Evolutionary conservation across 2,797 vertebrate genomes (phyloP).

Genomic region (Pogonophryne albipinna): DNA sequence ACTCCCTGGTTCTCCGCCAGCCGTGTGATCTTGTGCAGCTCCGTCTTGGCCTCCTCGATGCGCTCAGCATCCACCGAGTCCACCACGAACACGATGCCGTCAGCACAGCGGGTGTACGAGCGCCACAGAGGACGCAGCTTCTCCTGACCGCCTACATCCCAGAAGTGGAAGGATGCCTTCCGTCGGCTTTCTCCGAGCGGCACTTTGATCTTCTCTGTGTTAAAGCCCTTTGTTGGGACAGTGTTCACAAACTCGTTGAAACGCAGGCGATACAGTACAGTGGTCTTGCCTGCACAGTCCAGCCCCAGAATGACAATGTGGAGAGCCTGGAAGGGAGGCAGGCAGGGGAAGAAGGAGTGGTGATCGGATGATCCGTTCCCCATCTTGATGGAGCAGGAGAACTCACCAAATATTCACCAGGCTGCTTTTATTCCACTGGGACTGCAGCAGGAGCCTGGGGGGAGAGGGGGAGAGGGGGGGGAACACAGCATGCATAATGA

Average conservation of each 20-base stretch:
- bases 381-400: conserved; percentile 65
- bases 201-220: conserved; percentile 93
- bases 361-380: conserved; percentile 80
- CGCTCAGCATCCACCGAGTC: conserved; percentile 94
- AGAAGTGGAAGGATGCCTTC: conserved; percentile 91
- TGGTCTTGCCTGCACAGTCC: conserved; percentile 96
- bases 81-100: conserved; percentile 96
- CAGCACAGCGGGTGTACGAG: conserved; percentile 94
- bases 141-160: conserved; percentile 96
- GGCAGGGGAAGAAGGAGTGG: conserved; percentile 80
- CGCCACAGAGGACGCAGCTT: conserved; percentile 96
- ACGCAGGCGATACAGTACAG: conserved; percentile 93
- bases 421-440: conserved; percentile 55
- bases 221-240: conserved; percentile 95
- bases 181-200: conserved; percentile 85
- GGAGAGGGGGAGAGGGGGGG: conserved; percentile 18
- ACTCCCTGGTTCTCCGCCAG: conserved; percentile 95
- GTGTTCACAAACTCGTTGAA: conserved; percentile 98
- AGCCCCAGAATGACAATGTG: conserved; percentile 96
- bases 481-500: conserved; percentile 65
- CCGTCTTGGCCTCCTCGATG: conserved; percentile 93
- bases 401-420: conserved; percentile 56
- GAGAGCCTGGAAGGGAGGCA: conserved; percentile 92
- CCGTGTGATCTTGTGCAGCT: conserved; percentile 95
- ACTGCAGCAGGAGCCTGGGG: conserved; percentile 62